A percentile compares a stretch with the other conserved stretches of the same genome.
phyloP scores from a whole-genome alignment of 1,140 invertebrate genomes.

The Leptestheria dahalacensis region DNA sequence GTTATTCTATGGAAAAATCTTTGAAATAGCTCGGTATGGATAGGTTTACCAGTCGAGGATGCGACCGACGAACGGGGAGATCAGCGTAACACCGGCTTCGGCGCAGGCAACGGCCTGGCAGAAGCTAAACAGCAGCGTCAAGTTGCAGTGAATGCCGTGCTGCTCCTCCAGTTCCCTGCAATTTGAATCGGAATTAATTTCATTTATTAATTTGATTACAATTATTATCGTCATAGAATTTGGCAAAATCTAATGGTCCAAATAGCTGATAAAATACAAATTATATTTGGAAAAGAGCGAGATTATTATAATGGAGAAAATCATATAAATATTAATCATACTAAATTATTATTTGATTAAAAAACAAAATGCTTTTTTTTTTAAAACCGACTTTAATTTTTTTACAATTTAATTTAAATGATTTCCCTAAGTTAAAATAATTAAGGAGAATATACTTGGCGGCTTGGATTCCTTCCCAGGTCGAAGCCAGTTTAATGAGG shows the following conservation, averaged over 20 bases:
- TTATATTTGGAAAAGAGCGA: no score
- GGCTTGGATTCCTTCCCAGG: constrained; percentile 98
- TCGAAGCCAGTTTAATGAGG: constrained; percentile 92
- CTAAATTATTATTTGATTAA: no score
- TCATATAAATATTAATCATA: no score
- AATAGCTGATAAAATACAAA: no score
- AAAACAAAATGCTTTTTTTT: constrained; percentile 8
- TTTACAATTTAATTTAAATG: neutral
- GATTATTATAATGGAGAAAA: no score
- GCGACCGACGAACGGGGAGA: constrained; percentile 77
- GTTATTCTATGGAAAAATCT: no score
- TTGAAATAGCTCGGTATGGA: no score
- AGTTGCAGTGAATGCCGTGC: constrained; percentile 91
- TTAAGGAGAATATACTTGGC: no score
- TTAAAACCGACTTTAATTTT: neutral
- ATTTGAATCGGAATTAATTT: constrained; percentile 25
- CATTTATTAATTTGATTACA: constrained; percentile 5
- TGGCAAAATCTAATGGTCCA: no score
- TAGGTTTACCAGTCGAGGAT: constrained; percentile 86
- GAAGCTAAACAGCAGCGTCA: constrained; percentile 91
- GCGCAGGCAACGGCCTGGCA: constrained; percentile 95
- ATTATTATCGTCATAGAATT: no score
- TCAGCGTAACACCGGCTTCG: constrained; percentile 90
- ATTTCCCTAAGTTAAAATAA: constrained; percentile 19
- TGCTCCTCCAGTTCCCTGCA: constrained; percentile 73